Evolutionary conservation across 2,888 invertebrate genomes (phyloP).

Genomic region (Sepiola atlantica): DNA sequence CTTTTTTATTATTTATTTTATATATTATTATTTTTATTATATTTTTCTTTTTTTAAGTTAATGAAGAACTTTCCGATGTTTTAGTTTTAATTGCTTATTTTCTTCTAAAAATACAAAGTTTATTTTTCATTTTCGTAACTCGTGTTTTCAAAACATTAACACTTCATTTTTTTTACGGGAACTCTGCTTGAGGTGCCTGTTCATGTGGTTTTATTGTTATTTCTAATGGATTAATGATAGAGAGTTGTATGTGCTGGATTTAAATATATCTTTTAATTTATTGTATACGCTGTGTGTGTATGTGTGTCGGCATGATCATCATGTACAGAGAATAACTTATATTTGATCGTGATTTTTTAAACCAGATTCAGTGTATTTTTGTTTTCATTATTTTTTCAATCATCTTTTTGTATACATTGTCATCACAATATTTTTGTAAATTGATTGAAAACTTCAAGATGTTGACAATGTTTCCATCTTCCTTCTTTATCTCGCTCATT

Average conservation of each 20-base stretch:
- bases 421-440: slow-evolving; percentile 2
- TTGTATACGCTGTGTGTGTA: no score
- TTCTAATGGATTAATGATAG: neutral
- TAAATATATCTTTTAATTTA: neutral
- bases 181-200: neutral
- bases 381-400: neutral
- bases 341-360: neutral
- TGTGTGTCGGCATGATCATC: neutral
- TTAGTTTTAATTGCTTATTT: neutral
- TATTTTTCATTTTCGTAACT: neutral
- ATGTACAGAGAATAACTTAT: neutral
- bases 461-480: neutral
- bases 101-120: neutral
- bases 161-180: neutral
- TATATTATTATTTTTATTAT: neutral
- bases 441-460: neutral
- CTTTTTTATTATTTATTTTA: no score
- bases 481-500: no score
- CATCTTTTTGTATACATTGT: neutral
- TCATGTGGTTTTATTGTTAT: neutral
- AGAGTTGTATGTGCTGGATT: neutral
- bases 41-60: neutral
- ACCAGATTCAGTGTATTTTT: neutral
- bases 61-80: neutral
- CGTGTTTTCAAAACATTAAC: neutral